These are phyloP conservation scores for Champsocephalus gunnari DNA, from an alignment of 2,797 vertebrate genomes.

Conservation along the genomic window DNA sequence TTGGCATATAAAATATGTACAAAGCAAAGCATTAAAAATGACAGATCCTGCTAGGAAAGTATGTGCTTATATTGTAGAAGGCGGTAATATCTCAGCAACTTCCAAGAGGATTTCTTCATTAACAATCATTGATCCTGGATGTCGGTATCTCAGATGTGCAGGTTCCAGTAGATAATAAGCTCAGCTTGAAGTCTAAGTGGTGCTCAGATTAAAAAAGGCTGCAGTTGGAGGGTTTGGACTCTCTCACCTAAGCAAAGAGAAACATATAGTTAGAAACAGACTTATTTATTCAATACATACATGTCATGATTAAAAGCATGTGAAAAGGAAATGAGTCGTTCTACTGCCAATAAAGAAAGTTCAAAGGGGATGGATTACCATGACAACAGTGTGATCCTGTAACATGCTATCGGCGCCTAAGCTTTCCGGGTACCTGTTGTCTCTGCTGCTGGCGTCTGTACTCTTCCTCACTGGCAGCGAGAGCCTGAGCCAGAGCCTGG, in stretches of 20 bases:
- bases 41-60: conserved; percentile 68
- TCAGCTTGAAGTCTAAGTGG: conserved; percentile 43
- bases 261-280: conserved; percentile 32
- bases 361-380: conserved; percentile 33
- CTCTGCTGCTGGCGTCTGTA: conserved; percentile 86
- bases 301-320: neutral
- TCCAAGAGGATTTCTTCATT: conserved; percentile 51
- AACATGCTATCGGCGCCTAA: conserved; percentile 84
- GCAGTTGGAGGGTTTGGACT: conserved; percentile 84
- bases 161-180: conserved; percentile 48
- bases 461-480: conserved; percentile 88
- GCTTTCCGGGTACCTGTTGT: conserved; percentile 87
- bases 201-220: conserved; percentile 78
- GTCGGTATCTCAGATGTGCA: conserved; percentile 53
- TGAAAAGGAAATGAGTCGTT: conserved; percentile 19
- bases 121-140: conserved; percentile 67
- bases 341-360: conserved; percentile 24
- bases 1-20: conserved; percentile 87
- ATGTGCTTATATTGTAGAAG: conserved; percentile 77
- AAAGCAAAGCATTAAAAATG: conserved; percentile 78
- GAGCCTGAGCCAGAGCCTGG: conserved; percentile 88
- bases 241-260: conserved; percentile 74
- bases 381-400: conserved; percentile 62
- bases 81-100: conserved; percentile 58
- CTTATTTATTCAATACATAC: neutral